Conservation (phyloP, 1,140 invertebrate genomes). For the Hydropsyche tenuis region DNA sequence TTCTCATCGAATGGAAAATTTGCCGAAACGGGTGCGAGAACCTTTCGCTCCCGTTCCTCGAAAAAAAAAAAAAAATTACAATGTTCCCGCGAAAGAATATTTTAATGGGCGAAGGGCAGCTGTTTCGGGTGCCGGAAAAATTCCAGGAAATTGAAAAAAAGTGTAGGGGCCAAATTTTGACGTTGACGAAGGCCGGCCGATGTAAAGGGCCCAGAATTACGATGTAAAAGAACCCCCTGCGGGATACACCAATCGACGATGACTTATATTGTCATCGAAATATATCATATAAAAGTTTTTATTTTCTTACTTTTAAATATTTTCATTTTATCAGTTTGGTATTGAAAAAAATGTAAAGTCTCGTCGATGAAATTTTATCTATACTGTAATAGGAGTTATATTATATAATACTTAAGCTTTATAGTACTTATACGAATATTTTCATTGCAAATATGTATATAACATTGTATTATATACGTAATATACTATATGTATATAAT, state of each 20-base stretch:
- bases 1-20: background rate
- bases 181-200: constrained; percentile 12
- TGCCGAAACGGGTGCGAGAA: background rate
- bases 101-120: constrained; percentile 14
- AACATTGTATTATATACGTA: too few species aligned
- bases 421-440: too few species aligned
- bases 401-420: too few species aligned
- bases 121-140: constrained; percentile 11
- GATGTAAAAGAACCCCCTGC: background rate
- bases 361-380: too few species aligned
- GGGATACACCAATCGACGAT: background rate
- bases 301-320: too few species aligned
- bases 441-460: too few species aligned
- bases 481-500: too few species aligned
- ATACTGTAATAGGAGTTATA: too few species aligned
- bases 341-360: too few species aligned
- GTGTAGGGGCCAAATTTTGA: constrained; percentile 17
- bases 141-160: constrained; percentile 23
- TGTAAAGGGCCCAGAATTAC: constrained; percentile 1
- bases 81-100: constrained; percentile 10
- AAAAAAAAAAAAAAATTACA: constrained; percentile 1
- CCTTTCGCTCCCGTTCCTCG: background rate
- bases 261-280: background rate
- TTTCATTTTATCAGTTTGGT: too few species aligned
- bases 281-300: too few species aligned